phyloP scores from a whole-genome alignment of 2,888 invertebrate species.

The Drosophila subquinaria region DNA sequence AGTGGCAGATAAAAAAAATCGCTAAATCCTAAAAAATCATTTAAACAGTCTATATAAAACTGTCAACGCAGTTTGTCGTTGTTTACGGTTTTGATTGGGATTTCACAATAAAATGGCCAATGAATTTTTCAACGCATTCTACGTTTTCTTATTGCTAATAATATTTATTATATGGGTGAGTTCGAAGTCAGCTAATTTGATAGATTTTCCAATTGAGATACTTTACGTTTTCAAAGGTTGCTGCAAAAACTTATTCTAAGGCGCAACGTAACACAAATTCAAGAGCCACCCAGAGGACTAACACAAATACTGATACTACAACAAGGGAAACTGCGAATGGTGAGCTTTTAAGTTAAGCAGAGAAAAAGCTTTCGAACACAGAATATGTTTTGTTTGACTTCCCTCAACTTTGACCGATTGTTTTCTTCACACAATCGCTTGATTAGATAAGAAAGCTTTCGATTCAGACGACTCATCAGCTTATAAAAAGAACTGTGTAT shows the following conservation, averaged over 20 bases:
- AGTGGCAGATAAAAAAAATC: neutral
- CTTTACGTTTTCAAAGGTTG: slow-evolving; percentile 21
- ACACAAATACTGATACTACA: neutral
- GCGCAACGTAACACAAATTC: neutral
- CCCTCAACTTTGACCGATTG: neutral
- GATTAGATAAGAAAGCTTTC: slow-evolving; percentile 29
- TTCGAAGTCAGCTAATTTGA: neutral
- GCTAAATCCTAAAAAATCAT: slow-evolving; percentile 2
- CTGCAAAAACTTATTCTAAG: slow-evolving; percentile 1
- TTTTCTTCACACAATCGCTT: neutral
- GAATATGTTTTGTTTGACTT: neutral
- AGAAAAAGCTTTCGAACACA: neutral
- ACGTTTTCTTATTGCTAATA: neutral
- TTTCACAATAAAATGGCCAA: slow-evolving; percentile 2
- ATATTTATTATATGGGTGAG: slow-evolving; percentile 38
- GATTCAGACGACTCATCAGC: neutral
- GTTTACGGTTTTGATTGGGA: slow-evolving; percentile 4
- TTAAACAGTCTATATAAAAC: slow-evolving; percentile 23
- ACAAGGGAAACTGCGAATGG: slow-evolving; percentile 8
- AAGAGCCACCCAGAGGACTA: neutral
- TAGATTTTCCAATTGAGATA: neutral
- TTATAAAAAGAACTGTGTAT: slow-evolving; percentile 13
- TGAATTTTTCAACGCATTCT: neutral
- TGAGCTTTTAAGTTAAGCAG: slow-evolving; percentile 10
- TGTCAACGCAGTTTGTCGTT: slow-evolving; percentile 27